Evolutionary conservation across 2,113 vertebrate species (phyloP).

Genomic region (Mystacornis crossleyi): DNA sequence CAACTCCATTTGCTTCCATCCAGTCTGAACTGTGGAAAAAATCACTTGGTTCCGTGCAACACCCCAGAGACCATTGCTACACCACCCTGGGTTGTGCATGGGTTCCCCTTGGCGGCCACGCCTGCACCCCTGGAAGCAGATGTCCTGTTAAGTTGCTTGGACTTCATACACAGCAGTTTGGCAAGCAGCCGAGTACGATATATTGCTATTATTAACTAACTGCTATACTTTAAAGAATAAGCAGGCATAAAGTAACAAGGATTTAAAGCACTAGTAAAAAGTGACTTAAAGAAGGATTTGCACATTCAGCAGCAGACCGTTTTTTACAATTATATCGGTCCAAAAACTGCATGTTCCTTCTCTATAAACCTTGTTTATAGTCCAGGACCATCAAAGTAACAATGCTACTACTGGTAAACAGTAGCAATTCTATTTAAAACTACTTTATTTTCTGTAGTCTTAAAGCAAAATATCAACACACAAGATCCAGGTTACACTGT

Average conservation of each 20-base stretch:
- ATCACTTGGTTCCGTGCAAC: rapidly evolving
- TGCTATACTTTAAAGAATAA: background rate
- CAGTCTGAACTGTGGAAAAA: background rate
- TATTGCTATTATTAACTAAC: background rate
- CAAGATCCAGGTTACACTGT: background rate
- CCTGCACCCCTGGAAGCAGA: background rate
- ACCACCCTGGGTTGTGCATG: rapidly evolving
- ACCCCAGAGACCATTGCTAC: too few species aligned
- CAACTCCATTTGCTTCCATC: background rate
- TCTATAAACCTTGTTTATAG: background rate
- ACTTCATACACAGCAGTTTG: background rate
- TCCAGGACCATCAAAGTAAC: background rate
- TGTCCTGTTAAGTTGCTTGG: background rate
- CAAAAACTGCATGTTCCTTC: background rate
- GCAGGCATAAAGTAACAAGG: background rate
- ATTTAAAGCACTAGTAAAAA: background rate
- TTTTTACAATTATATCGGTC: background rate
- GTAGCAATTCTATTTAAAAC: background rate
- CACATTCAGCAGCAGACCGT: background rate
- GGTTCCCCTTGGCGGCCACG: rapidly evolving
- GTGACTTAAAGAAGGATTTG: background rate
- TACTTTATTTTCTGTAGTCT: background rate
- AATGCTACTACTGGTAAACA: background rate
- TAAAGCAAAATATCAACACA: background rate
- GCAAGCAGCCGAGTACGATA: background rate